Base-by-base conservation (phyloP, 2,797 vertebrate genomes). In the Meda fulgida region DNA sequence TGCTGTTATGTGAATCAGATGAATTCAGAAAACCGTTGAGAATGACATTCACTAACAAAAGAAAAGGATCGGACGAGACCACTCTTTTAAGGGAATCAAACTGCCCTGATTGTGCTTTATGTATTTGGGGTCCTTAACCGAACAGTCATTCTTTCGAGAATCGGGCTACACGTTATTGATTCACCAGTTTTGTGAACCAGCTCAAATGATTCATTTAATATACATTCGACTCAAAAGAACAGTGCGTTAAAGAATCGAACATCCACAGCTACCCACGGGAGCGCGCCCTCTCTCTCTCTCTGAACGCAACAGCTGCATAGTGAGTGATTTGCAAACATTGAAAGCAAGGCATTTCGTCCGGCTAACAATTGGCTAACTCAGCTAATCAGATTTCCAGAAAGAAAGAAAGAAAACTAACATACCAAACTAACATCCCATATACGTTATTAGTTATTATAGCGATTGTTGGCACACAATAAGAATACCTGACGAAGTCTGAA, bases 291-390 rank as follows among this genome's bases (percentile, higher is more conserved):
- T 23, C 40, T 36, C 81, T 79, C 60, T 48, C 60, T 80, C 63
- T 67, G 91, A 89, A 81, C 72, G 92, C 93, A 95, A 96, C 95
- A 96, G 95, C 95, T 96, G 95, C 95, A 94, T 88, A 87, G 90
- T 89, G 91, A 85, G 90, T 88, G 92, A 92, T 86, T 88, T 91
- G 85, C 88, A 91, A 92, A 91, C 89, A 91, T 79, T 80, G 87
- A 92, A 89, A 88, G 66, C 88, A 92, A 88, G 83, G 89, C 89
- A 88, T 92, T 90, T 88, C 88, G 91, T 88, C 89, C 82, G 76
- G 86, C 90, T 92, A 90, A 94, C 92, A 91, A 90, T 90, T 88
- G 88, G 89, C 79, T 89, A 93, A 93, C 91, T 92, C 92, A 93
- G 92, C 89, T 83, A 91, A 83, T 78, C 80, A 80, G 70, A 86